Base-by-base conservation (phyloP, 1,140 invertebrate genomes). In the Brachionus koreanus region DNA sequence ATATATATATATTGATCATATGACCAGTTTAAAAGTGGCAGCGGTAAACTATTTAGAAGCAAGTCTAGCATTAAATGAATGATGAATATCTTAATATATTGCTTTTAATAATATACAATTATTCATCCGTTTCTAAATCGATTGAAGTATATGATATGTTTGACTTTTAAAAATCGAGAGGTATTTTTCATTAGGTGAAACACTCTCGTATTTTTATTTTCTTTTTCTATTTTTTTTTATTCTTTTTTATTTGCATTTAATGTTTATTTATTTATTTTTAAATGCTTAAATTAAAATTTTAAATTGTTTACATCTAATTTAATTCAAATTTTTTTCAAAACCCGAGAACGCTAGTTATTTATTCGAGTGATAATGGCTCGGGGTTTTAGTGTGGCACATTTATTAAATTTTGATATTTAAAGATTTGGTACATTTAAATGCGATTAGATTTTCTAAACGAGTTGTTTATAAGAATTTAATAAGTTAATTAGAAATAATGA, bases 61-160 rank as follows among this genome's bases (percentile, higher is more conserved):
- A 46, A 74, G 42, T 74, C 69, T 74, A 74, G 69, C 69, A 74
- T 74, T 74, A 46, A 74, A 74, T 74, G 33, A 74, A 74, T 74
- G 69, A 74, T 74, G 69, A 46, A 74, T 74, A 74, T 74, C 69
- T 33, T 43, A 43, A 74, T 74, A 74, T 46, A 37, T 46, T 46
- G 13, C 42, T 74, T 33, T 74, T 74, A 74, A 74, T 74, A 69
- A 69, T 69, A 69, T 74, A 74, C 69, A 74, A 74, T 29, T 74
- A 74, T 74, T 74, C 69, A 74, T 74, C 69, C 69, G 39, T 74
- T 29, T 46, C 39, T 74, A 46, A 74, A 74, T 74, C 69, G 69
- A 74, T 74, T 74, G 69, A 74, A 74, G 69, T 49, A 43, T 46
- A 74, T 74, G 69, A 74, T 74, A 74, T 49, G 19, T 74, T 74